These are phyloP conservation scores for Cryptophagus acutangulus DNA, from an alignment of 2,888 invertebrate genomes.

Conservation along the genomic window DNA sequence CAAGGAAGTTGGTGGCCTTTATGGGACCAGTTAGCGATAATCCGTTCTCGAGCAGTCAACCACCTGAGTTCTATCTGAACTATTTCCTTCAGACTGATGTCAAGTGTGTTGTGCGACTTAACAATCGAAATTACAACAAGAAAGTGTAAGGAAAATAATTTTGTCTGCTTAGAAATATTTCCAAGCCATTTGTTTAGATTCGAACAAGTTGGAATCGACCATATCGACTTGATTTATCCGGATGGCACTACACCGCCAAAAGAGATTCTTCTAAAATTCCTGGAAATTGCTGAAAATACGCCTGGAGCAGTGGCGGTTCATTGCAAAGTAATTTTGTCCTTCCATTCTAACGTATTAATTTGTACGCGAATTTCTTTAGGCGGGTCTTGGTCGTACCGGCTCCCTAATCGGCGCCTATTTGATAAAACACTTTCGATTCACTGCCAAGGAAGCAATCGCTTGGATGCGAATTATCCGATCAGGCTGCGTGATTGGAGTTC, in stretches of 20 bases:
- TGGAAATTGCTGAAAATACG: constrained; percentile 71
- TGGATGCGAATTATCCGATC: constrained; percentile 87
- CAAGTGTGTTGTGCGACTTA: constrained; percentile 75
- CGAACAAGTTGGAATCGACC: constrained; percentile 71
- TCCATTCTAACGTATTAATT: background rate
- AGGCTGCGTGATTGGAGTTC: constrained; percentile 82
- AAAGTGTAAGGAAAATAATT: constrained; percentile 3
- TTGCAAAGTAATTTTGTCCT: constrained; percentile 61
- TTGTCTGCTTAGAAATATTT: background rate
- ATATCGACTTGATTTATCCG: constrained; percentile 82
- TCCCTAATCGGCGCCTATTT: constrained; percentile 84
- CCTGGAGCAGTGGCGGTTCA: constrained; percentile 81
- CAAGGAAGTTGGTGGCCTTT: constrained; percentile 79
- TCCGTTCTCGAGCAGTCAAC: constrained; percentile 47
- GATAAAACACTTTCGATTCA: constrained; percentile 77
- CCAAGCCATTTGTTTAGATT: constrained; percentile 50
- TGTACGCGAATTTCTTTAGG: constrained; percentile 48
- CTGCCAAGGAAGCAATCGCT: constrained; percentile 77
- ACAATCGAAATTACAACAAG: constrained; percentile 74
- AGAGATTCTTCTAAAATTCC: constrained; percentile 71
- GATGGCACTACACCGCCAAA: constrained; percentile 83
- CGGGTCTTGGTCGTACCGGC: constrained; percentile 87
- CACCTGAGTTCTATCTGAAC: constrained; percentile 77
- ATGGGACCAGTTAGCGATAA: constrained; percentile 70
- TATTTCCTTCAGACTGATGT: constrained; percentile 81